These are phyloP conservation scores for Aegithalos caudatus DNA, from an alignment of 2,113 vertebrate genomes.

Conservation along the genomic window DNA sequence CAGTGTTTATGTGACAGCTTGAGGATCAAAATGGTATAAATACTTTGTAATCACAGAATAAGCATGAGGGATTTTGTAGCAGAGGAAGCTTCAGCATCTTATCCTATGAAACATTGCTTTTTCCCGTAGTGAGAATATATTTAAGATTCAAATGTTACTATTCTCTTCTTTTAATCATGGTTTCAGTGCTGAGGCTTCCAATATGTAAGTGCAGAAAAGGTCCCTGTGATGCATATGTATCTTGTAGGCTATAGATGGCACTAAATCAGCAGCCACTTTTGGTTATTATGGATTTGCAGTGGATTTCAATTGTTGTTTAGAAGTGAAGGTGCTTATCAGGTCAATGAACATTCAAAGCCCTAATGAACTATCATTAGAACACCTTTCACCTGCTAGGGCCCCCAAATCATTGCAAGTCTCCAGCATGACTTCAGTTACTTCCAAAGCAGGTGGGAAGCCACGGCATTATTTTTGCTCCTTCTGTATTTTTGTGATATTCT, in stretches of 20 bases:
- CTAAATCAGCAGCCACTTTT: constrained; percentile 13
- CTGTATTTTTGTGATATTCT: neutral
- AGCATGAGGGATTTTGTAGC: neutral
- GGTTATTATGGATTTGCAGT: neutral
- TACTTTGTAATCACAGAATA: neutral
- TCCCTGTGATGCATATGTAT: neutral
- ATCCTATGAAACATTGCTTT: neutral
- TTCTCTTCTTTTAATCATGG: neutral
- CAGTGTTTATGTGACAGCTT: neutral
- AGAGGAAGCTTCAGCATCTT: neutral
- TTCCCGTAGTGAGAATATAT: neutral
- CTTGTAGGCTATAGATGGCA: neutral
- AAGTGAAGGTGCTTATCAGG: neutral
- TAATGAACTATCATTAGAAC: neutral
- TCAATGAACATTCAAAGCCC: neutral
- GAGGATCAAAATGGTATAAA: neutral
- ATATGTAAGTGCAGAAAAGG: neutral
- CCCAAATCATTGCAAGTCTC: neutral
- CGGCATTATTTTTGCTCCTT: neutral
- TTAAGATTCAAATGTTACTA: neutral
- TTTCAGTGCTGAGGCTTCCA: neutral
- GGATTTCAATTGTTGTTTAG: constrained; percentile 1
- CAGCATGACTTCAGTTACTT: neutral
- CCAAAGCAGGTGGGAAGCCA: neutral
- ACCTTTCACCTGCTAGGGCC: neutral